These are phyloP conservation scores for Nicator chloris DNA, from an alignment of 2,113 vertebrate genomes.

Conservation along the genomic window DNA sequence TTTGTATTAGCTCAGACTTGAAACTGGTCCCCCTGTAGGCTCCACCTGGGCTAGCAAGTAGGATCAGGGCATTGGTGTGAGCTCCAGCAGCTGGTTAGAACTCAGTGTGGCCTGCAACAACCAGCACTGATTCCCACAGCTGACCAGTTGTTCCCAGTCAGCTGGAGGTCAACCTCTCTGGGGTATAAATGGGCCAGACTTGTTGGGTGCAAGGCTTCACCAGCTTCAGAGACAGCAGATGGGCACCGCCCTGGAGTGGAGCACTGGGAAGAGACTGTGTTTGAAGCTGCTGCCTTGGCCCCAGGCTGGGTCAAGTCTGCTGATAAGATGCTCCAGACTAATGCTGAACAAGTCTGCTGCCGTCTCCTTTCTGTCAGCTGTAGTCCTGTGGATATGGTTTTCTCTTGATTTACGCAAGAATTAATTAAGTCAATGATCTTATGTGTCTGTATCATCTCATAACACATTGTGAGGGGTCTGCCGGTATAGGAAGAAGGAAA, in stretches of 20 bases:
- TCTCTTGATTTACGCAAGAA: background rate
- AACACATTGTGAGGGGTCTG: background rate
- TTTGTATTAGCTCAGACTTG: background rate
- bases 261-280: background rate
- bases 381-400: background rate
- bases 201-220: background rate
- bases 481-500: background rate
- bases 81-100: background rate
- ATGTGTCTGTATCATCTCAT: background rate
- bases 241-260: background rate
- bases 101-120: background rate
- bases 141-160: background rate
- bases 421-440: background rate
- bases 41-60: background rate
- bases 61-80: background rate
- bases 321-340: background rate
- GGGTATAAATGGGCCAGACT: background rate
- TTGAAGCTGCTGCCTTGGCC: background rate
- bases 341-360: background rate
- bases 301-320: background rate
- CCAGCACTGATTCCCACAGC: background rate
- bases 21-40: background rate
- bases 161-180: background rate
- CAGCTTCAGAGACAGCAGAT: background rate
- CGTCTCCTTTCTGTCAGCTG: background rate